phyloP scores from a whole-genome alignment of 2,797 vertebrate genomes.

The Sebastes miniatus region DNA sequence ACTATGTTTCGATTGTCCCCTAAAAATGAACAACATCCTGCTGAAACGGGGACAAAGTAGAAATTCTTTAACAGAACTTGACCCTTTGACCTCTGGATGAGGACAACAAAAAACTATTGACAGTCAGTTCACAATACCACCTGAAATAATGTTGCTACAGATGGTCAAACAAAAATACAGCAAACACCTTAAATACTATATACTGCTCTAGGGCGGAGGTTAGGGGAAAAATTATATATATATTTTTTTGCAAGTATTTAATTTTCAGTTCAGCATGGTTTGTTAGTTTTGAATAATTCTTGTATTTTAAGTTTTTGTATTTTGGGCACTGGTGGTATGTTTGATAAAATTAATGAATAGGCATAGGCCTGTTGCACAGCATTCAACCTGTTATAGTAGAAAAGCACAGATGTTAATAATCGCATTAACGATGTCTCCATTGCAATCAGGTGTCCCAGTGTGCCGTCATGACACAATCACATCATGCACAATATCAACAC shows the following conservation, averaged over 20 bases:
- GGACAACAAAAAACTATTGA: not conserved
- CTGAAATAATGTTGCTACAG: not conserved
- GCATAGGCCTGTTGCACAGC: not conserved
- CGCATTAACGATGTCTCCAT: not conserved
- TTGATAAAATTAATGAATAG: no score
- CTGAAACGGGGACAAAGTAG: not conserved
- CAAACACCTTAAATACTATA: not conserved
- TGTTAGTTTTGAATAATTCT: not conserved
- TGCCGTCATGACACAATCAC: no score
- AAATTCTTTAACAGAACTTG: not conserved
- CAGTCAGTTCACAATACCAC: accelerated
- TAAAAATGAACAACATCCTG: not conserved
- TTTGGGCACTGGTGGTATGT: not conserved
- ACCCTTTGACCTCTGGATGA: not conserved
- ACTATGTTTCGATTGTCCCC: not conserved
- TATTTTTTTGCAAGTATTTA: accelerated
- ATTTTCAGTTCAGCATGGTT: not conserved
- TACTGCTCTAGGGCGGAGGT: accelerated
- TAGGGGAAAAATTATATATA: no score
- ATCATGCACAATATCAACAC: not conserved
- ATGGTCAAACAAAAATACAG: not conserved
- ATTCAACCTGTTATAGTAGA: not conserved
- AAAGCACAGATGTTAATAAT: not conserved
- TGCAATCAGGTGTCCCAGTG: not conserved
- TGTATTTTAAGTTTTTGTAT: accelerated